phyloP scores from a whole-genome alignment of 2,888 invertebrate species.

The Pediacus dermestoides region DNA sequence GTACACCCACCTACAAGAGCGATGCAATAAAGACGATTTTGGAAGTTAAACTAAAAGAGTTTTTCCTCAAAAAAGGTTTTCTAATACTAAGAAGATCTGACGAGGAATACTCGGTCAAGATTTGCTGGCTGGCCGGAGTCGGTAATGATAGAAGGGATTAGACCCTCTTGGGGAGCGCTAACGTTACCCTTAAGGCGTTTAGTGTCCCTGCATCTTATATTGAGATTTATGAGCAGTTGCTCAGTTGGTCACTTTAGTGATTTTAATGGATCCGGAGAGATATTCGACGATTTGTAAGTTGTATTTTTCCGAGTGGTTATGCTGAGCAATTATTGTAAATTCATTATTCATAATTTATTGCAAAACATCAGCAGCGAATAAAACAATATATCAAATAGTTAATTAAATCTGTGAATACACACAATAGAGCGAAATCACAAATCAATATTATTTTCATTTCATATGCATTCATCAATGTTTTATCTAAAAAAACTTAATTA shows the following conservation, averaged over 20 bases:
- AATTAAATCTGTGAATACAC: too few species aligned
- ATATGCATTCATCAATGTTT: too few species aligned
- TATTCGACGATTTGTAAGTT: not conserved
- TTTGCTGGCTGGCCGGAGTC: conserved; percentile 32
- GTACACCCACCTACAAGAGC: too few species aligned
- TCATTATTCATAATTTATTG: too few species aligned
- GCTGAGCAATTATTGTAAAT: too few species aligned
- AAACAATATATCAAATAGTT: too few species aligned
- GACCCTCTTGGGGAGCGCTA: conserved; percentile 34
- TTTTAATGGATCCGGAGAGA: conserved; percentile 22
- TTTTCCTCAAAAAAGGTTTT: conserved; percentile 21
- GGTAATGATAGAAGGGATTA: conserved; percentile 43
- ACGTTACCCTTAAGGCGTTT: conserved; percentile 38
- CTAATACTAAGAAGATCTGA: conserved; percentile 26
- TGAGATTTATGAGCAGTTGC: conserved; percentile 40
- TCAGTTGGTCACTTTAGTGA: conserved; percentile 37
- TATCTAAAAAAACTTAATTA: too few species aligned
- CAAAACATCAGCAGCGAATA: too few species aligned
- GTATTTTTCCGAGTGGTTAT: too few species aligned
- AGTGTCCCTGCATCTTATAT: conserved; percentile 42
- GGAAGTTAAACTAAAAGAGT: not conserved
- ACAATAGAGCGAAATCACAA: too few species aligned
- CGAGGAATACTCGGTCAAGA: conserved; percentile 32
- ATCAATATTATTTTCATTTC: too few species aligned
- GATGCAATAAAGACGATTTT: conserved; percentile 4